Percentiles rank a stretch among this genome's conserved stretches.
phyloP scores from a whole-genome alignment of 2,888 invertebrate species.

The Drosophila kanekoi region DNA sequence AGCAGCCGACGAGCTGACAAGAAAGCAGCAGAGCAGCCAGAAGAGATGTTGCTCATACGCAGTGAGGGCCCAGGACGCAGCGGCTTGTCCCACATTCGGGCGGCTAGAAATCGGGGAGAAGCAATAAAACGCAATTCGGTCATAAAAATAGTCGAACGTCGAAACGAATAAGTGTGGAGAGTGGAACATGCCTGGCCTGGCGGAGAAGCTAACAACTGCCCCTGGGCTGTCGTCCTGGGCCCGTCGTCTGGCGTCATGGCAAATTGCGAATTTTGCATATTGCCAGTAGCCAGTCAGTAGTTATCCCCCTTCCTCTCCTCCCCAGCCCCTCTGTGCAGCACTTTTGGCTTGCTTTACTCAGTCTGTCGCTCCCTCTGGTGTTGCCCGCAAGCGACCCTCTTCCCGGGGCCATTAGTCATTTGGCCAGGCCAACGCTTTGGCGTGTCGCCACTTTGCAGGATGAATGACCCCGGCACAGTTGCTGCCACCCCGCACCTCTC shows the following conservation, averaged over 20 bases:
- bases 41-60: slow-evolving; percentile 40
- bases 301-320: slow-evolving; percentile 15
- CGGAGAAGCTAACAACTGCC: slow-evolving; percentile 22
- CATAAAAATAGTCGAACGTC: slow-evolving; percentile 79
- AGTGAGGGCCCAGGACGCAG: slow-evolving; percentile 25
- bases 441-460: slow-evolving; percentile 79
- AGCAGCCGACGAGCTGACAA: slow-evolving; percentile 18
- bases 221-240: slow-evolving; percentile 28
- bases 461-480: slow-evolving; percentile 74
- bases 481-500: not conserved
- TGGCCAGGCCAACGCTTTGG: slow-evolving; percentile 66
- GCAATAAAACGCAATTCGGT: slow-evolving; percentile 82
- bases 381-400: slow-evolving; percentile 20
- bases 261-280: slow-evolving; percentile 81
- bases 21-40: not conserved
- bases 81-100: slow-evolving; percentile 45
- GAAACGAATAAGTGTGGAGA: slow-evolving; percentile 39
- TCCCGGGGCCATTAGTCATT: slow-evolving; percentile 68
- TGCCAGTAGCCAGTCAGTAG: slow-evolving; percentile 51
- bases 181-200: not conserved
- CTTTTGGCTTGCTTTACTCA: slow-evolving; percentile 40
- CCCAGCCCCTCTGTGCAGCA: not conserved
- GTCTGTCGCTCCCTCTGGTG: not conserved
- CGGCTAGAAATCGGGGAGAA: slow-evolving; percentile 48
- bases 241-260: slow-evolving; percentile 61